A percentile compares a stretch with the other conserved stretches of the same genome.
phyloP scores from a whole-genome alignment of 1,140 invertebrate genomes.

The Leptinotarsa lineolata region DNA sequence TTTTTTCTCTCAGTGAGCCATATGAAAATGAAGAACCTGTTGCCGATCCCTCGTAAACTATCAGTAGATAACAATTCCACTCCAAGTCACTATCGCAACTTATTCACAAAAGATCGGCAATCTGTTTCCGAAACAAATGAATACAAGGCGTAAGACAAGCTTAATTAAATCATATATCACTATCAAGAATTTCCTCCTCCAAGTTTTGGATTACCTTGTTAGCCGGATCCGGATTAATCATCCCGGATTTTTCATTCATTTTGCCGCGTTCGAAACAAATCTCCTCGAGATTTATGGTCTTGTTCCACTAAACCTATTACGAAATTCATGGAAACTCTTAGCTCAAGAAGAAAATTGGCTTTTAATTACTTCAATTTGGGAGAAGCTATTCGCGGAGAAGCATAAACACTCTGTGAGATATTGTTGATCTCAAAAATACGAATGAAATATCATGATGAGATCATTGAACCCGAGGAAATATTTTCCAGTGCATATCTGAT shows the following conservation, averaged over 20 bases:
- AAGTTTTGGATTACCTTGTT: constrained; percentile 50
- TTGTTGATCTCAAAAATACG: too few relatives aligned
- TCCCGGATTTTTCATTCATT: constrained; percentile 52
- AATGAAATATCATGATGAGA: too few relatives aligned
- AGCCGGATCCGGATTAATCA: constrained; percentile 51
- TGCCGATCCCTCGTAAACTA: background rate
- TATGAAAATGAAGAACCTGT: background rate
- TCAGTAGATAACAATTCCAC: background rate
- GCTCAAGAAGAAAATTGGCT: background rate
- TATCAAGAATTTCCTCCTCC: constrained; percentile 46
- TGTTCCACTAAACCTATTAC: constrained; percentile 41
- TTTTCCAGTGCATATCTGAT: too few relatives aligned
- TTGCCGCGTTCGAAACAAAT: constrained; percentile 40
- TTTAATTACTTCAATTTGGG: too few relatives aligned
- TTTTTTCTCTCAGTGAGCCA: too few relatives aligned
- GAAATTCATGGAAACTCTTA: constrained; percentile 26
- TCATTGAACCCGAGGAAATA: too few relatives aligned
- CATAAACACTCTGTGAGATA: too few relatives aligned
- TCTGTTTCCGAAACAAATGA: constrained; percentile 55
- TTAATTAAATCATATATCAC: constrained; percentile 55
- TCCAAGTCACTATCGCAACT: constrained; percentile 7
- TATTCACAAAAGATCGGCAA: constrained; percentile 48
- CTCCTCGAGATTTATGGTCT: constrained; percentile 43
- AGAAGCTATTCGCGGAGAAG: too few relatives aligned
- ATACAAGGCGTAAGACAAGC: constrained; percentile 54